phyloP scores from a whole-genome alignment of 2,113 vertebrate species.

The Semnornis frantzii region DNA sequence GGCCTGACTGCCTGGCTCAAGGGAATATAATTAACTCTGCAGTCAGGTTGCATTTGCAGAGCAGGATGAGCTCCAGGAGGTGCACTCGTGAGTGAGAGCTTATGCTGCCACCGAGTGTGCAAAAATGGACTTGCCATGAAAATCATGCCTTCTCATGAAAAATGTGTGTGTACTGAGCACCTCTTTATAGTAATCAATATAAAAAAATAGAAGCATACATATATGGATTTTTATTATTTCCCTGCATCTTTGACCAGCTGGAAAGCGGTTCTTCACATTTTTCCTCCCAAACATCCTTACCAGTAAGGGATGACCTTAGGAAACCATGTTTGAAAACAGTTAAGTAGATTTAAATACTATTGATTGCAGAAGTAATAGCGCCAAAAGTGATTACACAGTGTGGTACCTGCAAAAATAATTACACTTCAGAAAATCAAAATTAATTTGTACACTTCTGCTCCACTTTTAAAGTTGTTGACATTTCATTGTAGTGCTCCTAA shows the following conservation, averaged over 20 bases:
- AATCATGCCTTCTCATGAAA: neutral
- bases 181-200: neutral
- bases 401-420: constrained; percentile 80
- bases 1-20: constrained; percentile 22
- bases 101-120: constrained; percentile 48
- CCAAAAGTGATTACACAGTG: constrained; percentile 79
- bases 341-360: constrained; percentile 74
- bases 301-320: constrained; percentile 68
- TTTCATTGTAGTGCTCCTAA: constrained; percentile 84
- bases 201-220: neutral
- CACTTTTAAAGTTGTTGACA: constrained; percentile 83
- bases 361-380: constrained; percentile 76
- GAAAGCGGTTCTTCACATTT: neutral
- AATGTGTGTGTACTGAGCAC: neutral
- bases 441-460: constrained; percentile 81
- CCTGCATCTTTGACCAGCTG: neutral
- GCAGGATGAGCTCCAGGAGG: constrained; percentile 27
- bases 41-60: constrained; percentile 3
- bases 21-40: constrained; percentile 19
- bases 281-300: neutral
- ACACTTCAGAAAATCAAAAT: constrained; percentile 84
- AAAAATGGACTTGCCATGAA: neutral
- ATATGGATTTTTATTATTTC: neutral
- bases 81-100: neutral
- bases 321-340: constrained; percentile 76